Evolutionary conservation across 2,888 invertebrate genomes (phyloP).

Genomic region (Sepioteuthis lessoniana): DNA sequence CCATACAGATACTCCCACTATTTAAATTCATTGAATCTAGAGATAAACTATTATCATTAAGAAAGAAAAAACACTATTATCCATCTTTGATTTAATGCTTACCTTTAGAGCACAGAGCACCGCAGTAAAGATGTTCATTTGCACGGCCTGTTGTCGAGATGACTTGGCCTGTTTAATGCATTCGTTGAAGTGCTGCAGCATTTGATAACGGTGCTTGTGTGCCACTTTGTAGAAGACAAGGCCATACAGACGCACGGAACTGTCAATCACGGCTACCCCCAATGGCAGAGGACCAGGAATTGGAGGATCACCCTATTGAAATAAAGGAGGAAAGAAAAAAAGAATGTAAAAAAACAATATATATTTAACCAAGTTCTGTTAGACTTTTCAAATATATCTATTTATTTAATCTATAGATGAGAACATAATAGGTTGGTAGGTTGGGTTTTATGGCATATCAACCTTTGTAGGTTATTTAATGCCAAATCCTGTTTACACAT

Average conservation of each 20-base stretch:
- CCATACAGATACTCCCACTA: too few species aligned
- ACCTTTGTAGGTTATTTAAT: too few species aligned
- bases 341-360: too few species aligned
- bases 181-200: slow-evolving; percentile 96
- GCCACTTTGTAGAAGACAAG: slow-evolving; percentile 94
- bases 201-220: slow-evolving; percentile 93
- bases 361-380: too few species aligned
- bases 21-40: too few species aligned
- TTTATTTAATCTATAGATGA: too few species aligned
- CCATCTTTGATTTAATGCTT: not conserved
- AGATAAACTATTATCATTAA: too few species aligned
- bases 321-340: not conserved
- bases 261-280: slow-evolving; percentile 96
- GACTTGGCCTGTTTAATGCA: slow-evolving; percentile 93
- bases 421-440: too few species aligned
- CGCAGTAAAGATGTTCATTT: slow-evolving; percentile 96
- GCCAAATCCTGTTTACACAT: too few species aligned
- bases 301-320: slow-evolving; percentile 67
- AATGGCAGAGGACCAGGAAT: slow-evolving; percentile 82
- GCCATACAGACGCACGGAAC: slow-evolving; percentile 93
- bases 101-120: slow-evolving; percentile 87
- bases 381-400: too few species aligned
- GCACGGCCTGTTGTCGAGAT: slow-evolving; percentile 91
- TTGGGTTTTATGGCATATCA: too few species aligned
- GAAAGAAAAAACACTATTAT: too few species aligned